phyloP scores from a whole-genome alignment of 2,797 vertebrate species.

The Kryptopterus vitreolus region DNA sequence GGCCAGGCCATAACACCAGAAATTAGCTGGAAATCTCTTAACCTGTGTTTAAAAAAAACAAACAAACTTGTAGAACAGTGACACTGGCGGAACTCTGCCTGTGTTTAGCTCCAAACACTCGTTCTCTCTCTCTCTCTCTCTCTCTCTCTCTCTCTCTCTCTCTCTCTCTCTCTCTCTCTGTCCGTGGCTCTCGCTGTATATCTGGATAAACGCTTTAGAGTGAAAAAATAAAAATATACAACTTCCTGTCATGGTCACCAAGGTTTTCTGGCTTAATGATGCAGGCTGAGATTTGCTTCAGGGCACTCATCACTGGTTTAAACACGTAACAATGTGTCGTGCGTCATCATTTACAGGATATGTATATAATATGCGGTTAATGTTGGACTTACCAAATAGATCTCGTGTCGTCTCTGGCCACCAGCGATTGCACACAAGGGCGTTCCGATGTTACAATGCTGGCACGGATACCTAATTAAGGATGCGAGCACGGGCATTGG shows the following conservation, averaged over 20 bases:
- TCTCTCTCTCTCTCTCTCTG: slow-evolving; percentile 11
- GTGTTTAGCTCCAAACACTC: slow-evolving; percentile 64
- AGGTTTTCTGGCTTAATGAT: slow-evolving; percentile 39
- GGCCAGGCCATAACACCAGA: neutral
- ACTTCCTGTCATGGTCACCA: slow-evolving; percentile 23
- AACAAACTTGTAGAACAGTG: neutral
- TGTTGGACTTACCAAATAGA: slow-evolving; percentile 21
- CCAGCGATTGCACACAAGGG: neutral
- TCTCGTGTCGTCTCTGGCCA: neutral
- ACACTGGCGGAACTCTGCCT: slow-evolving; percentile 29
- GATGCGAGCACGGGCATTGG: slow-evolving; percentile 55
- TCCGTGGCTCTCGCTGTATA: slow-evolving; percentile 5
- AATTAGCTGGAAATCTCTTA: neutral
- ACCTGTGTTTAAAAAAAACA: neutral
- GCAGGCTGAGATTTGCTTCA: slow-evolving; percentile 33
- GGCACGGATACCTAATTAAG: slow-evolving; percentile 51
- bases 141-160: neutral
- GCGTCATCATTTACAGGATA: neutral
- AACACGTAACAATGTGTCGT: neutral
- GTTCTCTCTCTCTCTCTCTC: slow-evolving; percentile 6
- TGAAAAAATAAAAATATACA: slow-evolving; percentile 28
- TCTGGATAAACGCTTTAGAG: slow-evolving; percentile 38
- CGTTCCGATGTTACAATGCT: slow-evolving; percentile 37
- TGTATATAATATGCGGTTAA: slow-evolving; percentile 3
- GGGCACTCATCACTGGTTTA: neutral